Evolutionary conservation across 2,113 vertebrate species (phyloP), one percentile per base, ranked within the genome.

Genomic region (Cinclus mexicanus): DNA sequence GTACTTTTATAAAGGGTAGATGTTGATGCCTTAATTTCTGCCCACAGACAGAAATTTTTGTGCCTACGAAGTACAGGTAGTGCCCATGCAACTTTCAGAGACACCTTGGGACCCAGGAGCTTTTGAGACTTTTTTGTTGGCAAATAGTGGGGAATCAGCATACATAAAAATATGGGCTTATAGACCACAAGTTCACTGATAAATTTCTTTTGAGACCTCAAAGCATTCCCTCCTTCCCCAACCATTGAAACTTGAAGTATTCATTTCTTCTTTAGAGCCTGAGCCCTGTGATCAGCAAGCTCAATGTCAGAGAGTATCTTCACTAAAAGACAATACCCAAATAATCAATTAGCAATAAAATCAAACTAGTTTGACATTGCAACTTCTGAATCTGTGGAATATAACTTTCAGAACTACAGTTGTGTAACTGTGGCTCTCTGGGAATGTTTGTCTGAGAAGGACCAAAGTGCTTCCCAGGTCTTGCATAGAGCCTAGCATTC

Each of bases 311-410:
- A 95, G 65, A 85, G 11, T 50, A 35, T 72, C 59, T 93, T 88
- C 41, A 13, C 41, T 77, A 55, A 77, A 90, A 65, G 39, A 59
- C 1, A 21, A 77, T 79, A 81, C 39, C 22, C 55, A 86, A 90
- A 88, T 74, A 83, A 89, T 75, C 18, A 49, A 23, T 63, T 90
- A 4, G 25, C 35, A 83, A 67, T 80, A 86, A 93, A 80, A 80
- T 74, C 42, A 77, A 77, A 41, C 75, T 80, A 41, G 20, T 61
- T 84, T 80, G 83, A 83, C 79, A 80, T 39, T 79, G 28, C 17
- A 91, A 9, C 46, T 94, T 82, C n/a, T 82, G 82, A 91, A 86
- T 57, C 28, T 79, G 78, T 76, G 46, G 83, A 83, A 86, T 95
- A 90, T 67, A 63, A 83, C 29, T 85, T 87, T 42, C 39, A 91